A percentile compares a stretch with the other conserved stretches of the same genome.
Conservation (phyloP, 2,888 invertebrate species). For the Erynnis tages region DNA sequence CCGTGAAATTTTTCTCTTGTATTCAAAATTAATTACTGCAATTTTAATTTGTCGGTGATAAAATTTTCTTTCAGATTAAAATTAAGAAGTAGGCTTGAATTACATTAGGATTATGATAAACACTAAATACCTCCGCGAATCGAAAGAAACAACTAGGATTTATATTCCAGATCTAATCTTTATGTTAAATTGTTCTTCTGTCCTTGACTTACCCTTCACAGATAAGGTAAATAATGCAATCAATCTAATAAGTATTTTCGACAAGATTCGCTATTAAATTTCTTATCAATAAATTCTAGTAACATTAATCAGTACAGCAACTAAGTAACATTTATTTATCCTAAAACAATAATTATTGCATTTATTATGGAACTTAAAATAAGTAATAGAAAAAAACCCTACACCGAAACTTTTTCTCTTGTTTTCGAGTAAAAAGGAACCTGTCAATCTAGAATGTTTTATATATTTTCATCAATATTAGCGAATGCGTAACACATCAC, state of each 20-base stretch:
- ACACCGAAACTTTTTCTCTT: too few relatives aligned
- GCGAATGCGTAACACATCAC: conserved; percentile 45
- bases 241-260: conserved; percentile 19
- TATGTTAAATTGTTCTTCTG: background rate
- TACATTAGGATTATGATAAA: background rate
- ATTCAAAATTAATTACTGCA: too few relatives aligned
- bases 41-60: too few relatives aligned
- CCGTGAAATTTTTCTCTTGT: too few relatives aligned
- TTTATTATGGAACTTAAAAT: too few relatives aligned
- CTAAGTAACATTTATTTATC: conserved; percentile 1
- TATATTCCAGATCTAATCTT: background rate
- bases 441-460: too few relatives aligned
- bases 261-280: conserved; percentile 5
- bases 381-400: too few relatives aligned
- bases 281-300: background rate
- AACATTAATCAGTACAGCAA: conserved; percentile 4
- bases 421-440: too few relatives aligned
- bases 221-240: conserved; percentile 19
- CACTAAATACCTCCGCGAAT: background rate
- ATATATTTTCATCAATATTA: too few relatives aligned
- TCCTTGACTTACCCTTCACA: conserved; percentile 4
- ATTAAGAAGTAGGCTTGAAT: too few relatives aligned
- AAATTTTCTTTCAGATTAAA: too few relatives aligned
- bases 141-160: background rate
- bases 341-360: background rate